phyloP scores from a whole-genome alignment of 1,140 invertebrate genomes.

The Temnothorax longispinosus region DNA sequence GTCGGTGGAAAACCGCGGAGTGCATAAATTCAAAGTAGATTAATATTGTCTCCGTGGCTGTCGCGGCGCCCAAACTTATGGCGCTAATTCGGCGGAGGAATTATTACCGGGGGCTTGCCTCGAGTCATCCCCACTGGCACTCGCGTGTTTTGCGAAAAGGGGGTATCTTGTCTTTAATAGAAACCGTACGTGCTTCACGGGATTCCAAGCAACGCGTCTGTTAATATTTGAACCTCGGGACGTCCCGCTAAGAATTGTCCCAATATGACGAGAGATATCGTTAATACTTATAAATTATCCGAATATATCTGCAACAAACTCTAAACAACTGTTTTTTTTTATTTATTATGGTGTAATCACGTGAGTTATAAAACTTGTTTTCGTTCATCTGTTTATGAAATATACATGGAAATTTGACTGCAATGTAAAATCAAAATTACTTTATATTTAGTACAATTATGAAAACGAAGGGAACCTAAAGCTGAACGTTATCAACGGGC shows the following conservation, averaged over 20 bases:
- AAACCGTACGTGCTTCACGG: conserved; percentile 70
- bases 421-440: background rate
- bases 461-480: background rate
- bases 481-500: background rate
- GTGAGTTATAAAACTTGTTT: background rate
- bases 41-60: conserved; percentile 84
- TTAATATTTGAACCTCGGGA: conserved; percentile 46
- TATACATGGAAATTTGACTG: background rate
- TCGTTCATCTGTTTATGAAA: background rate
- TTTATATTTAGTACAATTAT: background rate
- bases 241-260: background rate
- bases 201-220: conserved; percentile 50
- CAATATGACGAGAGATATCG: background rate
- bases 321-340: background rate
- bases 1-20: conserved; percentile 67
- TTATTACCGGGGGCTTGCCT: conserved; percentile 79
- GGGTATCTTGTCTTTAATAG: conserved; percentile 72
- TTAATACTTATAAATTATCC: background rate
- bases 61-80: conserved; percentile 83
- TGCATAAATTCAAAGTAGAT: conserved; percentile 84
- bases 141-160: conserved; percentile 71
- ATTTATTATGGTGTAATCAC: background rate
- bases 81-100: conserved; percentile 83
- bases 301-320: background rate
- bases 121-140: conserved; percentile 63